These are phyloP conservation scores for Balearica regulorum DNA, from an alignment of 2,797 vertebrate species.

Conservation along the genomic window DNA sequence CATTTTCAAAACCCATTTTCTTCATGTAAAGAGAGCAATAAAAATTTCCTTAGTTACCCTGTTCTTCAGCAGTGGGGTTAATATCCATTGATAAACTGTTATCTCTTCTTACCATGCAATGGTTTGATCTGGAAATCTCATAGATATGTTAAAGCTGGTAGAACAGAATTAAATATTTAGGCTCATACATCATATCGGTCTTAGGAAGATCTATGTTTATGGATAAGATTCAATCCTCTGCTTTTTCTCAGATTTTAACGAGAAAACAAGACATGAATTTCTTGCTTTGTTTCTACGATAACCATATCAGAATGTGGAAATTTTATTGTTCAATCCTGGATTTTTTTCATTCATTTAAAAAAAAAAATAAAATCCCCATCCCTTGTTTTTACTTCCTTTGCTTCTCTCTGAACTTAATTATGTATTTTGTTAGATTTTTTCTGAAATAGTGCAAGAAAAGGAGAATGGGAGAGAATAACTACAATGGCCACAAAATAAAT, in stretches of 20 bases:
- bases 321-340: neutral
- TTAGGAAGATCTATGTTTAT: neutral
- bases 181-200: accelerated
- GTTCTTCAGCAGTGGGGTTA: neutral
- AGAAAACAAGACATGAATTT: neutral
- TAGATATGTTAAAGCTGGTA: neutral
- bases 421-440: neutral
- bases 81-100: neutral
- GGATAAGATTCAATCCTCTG: neutral
- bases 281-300: neutral
- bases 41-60: neutral
- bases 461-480: neutral
- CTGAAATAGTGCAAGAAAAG: neutral
- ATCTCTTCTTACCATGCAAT: neutral
- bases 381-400: neutral
- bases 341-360: neutral
- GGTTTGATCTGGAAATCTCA: neutral
- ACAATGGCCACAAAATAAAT: neutral
- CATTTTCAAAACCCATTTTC: neutral
- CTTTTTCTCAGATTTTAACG: neutral
- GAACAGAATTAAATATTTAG: neutral
- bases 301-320: neutral
- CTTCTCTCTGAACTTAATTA: neutral
- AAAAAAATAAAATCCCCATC: neutral
- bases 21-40: neutral